Base-by-base conservation (phyloP, 2,797 vertebrate genomes). In the Benthosema pterotum region DNA sequence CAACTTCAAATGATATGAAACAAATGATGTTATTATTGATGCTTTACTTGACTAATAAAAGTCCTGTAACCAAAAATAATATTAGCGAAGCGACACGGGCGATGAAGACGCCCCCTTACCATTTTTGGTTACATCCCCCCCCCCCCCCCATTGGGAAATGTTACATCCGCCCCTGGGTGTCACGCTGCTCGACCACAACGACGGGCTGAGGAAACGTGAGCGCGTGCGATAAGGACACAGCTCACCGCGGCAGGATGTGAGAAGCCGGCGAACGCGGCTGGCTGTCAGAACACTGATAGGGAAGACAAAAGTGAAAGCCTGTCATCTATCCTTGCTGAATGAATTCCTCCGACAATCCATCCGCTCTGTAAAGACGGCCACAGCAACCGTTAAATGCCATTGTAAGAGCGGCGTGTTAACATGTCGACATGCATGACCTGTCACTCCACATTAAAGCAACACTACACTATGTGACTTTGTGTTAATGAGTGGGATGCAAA, bases 151-250 rank as follows among this genome's bases (percentile, higher is more conserved):
- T n/a, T n/a, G n/a, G n/a, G n/a, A n/a, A n/a, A n/a, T n/a, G n/a
- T n/a, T n/a, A n/a, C n/a, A n/a, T n/a, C n/a, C n/a, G n/a, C n/a
- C n/a, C n/a, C n/a, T 87, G 77, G 88, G 87, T 72, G 86, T 89
- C 78, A 82, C 87, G 46, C 79, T 81, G 80, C 87, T 92, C 4
- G 75, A 76, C 67, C 87, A n/a, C n/a, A n/a, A n/a, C n/a, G 82
- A 84, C 32, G 1, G 28, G 32, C 32, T 9, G 32, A 62, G 52
- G 49, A 18, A 59, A 54, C 13, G 17, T 15, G 57, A 1, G 1
- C 11, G 52, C 45, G 3, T 57, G 65, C 49, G 65, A 80, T 66
- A 62, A 68, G 55, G 11, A 67, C 43, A 18, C 43, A 17, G 60
- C 22, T 47, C 28, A 4, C 3, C 13, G 69, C 60, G 52, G 63